These are phyloP conservation scores for Bradypodion pumilum DNA, from an alignment of 2,797 vertebrate species.

Conservation along the genomic window DNA sequence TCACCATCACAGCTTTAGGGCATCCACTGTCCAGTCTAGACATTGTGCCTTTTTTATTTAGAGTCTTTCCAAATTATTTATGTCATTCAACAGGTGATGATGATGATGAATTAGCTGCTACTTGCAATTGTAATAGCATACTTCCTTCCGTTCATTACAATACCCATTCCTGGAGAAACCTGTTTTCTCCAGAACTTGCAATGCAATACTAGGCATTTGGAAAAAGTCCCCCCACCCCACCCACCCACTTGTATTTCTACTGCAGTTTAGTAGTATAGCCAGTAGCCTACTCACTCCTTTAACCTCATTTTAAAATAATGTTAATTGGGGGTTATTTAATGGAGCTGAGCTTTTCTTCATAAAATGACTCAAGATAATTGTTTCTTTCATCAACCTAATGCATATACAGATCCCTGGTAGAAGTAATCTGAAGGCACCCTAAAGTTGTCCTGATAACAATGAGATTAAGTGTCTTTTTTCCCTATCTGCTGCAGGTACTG, in stretches of 20 bases:
- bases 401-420: not conserved
- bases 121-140: no score
- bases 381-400: not conserved
- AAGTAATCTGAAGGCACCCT: not conserved
- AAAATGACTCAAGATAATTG: not conserved
- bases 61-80: not conserved
- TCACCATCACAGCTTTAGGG: no score
- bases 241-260: not conserved
- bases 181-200: not conserved
- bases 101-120: not conserved
- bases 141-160: not conserved
- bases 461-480: not conserved
- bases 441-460: not conserved
- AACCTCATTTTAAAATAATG: not conserved
- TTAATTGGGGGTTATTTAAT: not conserved
- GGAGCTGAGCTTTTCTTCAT: not conserved
- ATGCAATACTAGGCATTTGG: not conserved
- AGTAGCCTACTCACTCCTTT: not conserved
- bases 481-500: conserved; percentile 84
- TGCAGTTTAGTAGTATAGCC: not conserved
- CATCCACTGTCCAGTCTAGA: not conserved
- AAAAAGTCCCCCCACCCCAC: not conserved
- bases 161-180: not conserved
- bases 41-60: not conserved
- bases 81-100: not conserved